Base-by-base conservation (phyloP, 2,113 vertebrate species). In the Tylochromis polylepis region DNA sequence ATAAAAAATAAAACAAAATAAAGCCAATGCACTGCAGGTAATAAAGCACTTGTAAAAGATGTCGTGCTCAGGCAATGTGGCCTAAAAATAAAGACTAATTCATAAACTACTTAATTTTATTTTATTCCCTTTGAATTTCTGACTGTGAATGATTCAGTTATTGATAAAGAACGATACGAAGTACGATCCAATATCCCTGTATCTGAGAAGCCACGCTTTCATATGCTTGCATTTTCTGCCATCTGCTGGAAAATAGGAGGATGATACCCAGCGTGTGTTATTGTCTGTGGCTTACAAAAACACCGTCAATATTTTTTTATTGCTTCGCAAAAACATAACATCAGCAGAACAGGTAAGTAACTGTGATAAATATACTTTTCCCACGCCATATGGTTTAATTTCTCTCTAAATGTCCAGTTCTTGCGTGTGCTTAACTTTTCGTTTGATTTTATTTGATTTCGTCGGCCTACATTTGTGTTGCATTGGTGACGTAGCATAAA, bases 161-260 rank as follows among this genome's bases (percentile, higher is more conserved):
- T 27, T 51, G 46, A 51, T 51, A 56, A 79, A 22, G 75, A 34
- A 43, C 3, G 43, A 43, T 20, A 36, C 20, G 57, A 31, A 46
- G 72, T n/a, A 34, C 24, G 4, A 55, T 27, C 57, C 27, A 81
- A 20, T 41, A 11, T 58, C 18, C 22, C 9, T 12, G 60, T 18
- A 12, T 12, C 43, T 7, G 1, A 24, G 5, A 27, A 41, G 31
- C n/a, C 57, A 12, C 31, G 4, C 27, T 58, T 82, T 27, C 36
- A 94, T 94, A 85, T 46, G 43, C 88, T 79, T 94, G 93, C 46
- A 82, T 85, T 46, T 72, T 89, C 60, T 81, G 88, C 93, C 94
- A 89, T 80, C 96, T 96, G 72, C 85, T 96, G 96, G 93, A 77
- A 1, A 3, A 27, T 1, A 2, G 38, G 5, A 65, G 58, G 3